Conservation (phyloP, 2,113 vertebrate genomes). For the Percina caprodes region DNA sequence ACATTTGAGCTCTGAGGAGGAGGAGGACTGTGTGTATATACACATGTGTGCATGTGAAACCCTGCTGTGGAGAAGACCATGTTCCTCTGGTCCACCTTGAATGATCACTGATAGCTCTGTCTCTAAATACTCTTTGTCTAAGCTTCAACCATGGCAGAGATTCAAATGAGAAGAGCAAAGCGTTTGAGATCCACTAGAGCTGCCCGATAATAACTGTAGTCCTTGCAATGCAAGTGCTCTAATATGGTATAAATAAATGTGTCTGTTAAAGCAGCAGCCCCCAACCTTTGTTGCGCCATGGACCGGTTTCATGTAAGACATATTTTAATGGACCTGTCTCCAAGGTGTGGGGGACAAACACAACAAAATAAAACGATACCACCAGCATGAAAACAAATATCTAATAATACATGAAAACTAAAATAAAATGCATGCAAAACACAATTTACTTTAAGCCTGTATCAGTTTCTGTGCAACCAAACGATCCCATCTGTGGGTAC, state of each 20-base stretch:
- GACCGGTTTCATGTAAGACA: too few relatives aligned
- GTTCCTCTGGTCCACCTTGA: slow-evolving; percentile 67
- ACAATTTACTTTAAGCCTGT: too few relatives aligned
- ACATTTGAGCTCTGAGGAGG: slow-evolving; percentile 28
- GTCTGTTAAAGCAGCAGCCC: not conserved
- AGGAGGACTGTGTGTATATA: slow-evolving; percentile 31
- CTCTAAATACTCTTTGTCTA: not conserved
- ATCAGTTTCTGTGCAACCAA: too few relatives aligned
- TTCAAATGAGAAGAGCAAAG: not conserved
- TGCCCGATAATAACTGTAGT: not conserved
- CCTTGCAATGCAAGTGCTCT: not conserved
- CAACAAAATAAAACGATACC: too few relatives aligned
- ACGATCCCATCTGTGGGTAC: too few relatives aligned
- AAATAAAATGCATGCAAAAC: too few relatives aligned
- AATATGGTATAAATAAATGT: not conserved
- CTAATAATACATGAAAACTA: too few relatives aligned
- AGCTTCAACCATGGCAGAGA: not conserved
- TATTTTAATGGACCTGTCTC: too few relatives aligned
- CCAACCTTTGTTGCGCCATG: too few relatives aligned
- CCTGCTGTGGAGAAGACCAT: slow-evolving; percentile 56
- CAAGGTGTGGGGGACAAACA: too few relatives aligned
- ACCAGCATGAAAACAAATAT: too few relatives aligned
- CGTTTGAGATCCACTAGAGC: not conserved
- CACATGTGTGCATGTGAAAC: slow-evolving; percentile 27
- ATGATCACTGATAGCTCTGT: slow-evolving; percentile 19